These are phyloP conservation scores for Machaerirhynchus nigripectus DNA, from an alignment of 2,113 vertebrate species.

Conservation along the genomic window DNA sequence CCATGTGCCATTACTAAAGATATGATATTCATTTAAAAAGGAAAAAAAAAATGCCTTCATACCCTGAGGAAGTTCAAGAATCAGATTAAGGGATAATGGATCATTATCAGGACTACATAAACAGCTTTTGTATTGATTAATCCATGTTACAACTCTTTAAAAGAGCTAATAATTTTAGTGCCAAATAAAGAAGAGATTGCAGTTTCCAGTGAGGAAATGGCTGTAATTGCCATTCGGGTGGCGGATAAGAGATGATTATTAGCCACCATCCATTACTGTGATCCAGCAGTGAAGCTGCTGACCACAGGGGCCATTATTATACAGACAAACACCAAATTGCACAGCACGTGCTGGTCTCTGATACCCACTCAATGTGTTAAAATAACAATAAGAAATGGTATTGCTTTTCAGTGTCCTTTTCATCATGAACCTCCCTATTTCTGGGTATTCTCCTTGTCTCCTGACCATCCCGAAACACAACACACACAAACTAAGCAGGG, in stretches of 20 bases:
- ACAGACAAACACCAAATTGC: not conserved
- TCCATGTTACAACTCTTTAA: conserved; percentile 41
- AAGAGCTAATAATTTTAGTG: conserved; percentile 63
- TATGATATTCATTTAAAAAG: conserved; percentile 34
- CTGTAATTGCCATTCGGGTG: conserved; percentile 18
- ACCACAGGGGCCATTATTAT: not conserved
- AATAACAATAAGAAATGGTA: not conserved
- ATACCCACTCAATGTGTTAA: not conserved
- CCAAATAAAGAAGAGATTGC: conserved; percentile 50
- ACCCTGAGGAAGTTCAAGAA: conserved; percentile 41
- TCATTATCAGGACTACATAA: conserved; percentile 61
- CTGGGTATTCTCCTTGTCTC: not conserved
- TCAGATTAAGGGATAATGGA: conserved; percentile 60
- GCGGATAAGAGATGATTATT: not conserved
- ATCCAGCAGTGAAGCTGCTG: not conserved
- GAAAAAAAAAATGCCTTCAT: not conserved
- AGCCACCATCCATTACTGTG: not conserved
- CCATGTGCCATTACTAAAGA: conserved; percentile 39
- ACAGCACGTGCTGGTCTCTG: not conserved
- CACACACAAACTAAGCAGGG: not conserved
- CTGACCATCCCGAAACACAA: not conserved
- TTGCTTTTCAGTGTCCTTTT: not conserved
- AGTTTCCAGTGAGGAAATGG: conserved; percentile 56
- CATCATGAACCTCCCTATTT: not conserved
- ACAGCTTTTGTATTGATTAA: conserved; percentile 68